phyloP scores from a whole-genome alignment of 2,797 vertebrate species.

The Neosilurus mollespiculum region DNA sequence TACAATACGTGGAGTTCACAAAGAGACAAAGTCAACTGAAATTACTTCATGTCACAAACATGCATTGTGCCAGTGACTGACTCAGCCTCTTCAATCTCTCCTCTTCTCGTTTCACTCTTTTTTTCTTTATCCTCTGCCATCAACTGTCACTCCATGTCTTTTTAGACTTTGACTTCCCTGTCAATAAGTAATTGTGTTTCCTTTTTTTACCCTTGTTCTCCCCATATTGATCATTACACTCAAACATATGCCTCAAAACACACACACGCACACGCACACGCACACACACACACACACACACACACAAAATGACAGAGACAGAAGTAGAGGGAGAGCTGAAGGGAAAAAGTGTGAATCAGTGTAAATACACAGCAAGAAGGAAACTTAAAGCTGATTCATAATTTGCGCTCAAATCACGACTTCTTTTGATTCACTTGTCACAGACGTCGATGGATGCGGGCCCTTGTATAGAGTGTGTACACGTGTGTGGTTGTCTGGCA shows the following conservation, averaged over 20 bases:
- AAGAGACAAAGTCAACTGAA: constrained; percentile 27
- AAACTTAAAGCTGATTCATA: constrained; percentile 1
- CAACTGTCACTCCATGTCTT: constrained; percentile 70
- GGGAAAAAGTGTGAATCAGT: constrained; percentile 53
- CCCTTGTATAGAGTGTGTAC: background rate
- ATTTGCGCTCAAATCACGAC: background rate
- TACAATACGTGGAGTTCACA: constrained; percentile 38
- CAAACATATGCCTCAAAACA: constrained; percentile 71
- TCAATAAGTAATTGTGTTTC: constrained; percentile 81
- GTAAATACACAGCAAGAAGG: constrained; percentile 50
- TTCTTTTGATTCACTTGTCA: background rate
- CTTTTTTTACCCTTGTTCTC: constrained; percentile 56
- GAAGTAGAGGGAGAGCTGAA: constrained; percentile 45
- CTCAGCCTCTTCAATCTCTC: constrained; percentile 45
- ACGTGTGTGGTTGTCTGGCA: constrained; percentile 42
- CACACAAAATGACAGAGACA: constrained; percentile 61
- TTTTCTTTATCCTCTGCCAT: constrained; percentile 51
- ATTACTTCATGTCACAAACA: constrained; percentile 33
- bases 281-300: constrained; percentile 74
- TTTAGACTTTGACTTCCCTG: constrained; percentile 74
- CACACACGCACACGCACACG: constrained; percentile 73
- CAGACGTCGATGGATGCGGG: background rate
- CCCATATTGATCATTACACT: constrained; percentile 77
- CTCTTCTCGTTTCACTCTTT: constrained; percentile 16
- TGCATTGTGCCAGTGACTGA: constrained; percentile 39